Evolutionary conservation across 1,140 invertebrate species (phyloP), one percentile per base, ranked within the genome.

Genomic region (Bombus terrestris): DNA sequence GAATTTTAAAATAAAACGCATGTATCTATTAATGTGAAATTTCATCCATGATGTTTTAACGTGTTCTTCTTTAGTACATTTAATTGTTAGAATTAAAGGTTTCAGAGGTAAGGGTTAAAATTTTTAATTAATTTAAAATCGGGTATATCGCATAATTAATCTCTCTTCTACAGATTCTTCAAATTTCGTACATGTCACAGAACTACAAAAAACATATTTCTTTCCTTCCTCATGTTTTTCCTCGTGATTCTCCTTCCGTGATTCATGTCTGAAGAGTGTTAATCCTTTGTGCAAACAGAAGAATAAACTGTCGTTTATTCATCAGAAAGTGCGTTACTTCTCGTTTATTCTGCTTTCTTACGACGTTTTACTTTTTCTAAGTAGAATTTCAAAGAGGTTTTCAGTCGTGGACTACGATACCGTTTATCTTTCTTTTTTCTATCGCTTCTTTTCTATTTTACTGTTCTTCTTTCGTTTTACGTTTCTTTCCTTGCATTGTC

Each of bases 391-490:
- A 69, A 69, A 39, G 10, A 69, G 22, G 3, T 69, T 69, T 39
- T 2, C 1, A 69, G 22, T 12, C 0, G 0, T 0, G 1, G 3
- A 0, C 1, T 32, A 39, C 10, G 3, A 28, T 68, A 37, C 35
- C 2, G 22, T 37, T 37, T 37, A 25, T 25, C 9, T 39, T 35
- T 57, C 1, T 22, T 9, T 2, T 35, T 47, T 41, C 28, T 28
- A 18, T 76, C 43, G 37, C 13, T 68, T 68, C n/a, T 22, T 68
- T 68, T 68, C 1, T 22, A 18, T 35, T 0, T 22, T 9, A 22
- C 35, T 35, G 15, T 9, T 18, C 18, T 59, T 35, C 35, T 43
- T 69, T 43, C 13, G 3, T n/a, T n/a, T 41, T 25, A 22, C 15
- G 12, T 22, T 32, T 62, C 8, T 9, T 43, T 18, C 8, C 32